These are phyloP conservation scores for Parelbella ahira DNA, from an alignment of 2,888 invertebrate species.

Conservation along the genomic window DNA sequence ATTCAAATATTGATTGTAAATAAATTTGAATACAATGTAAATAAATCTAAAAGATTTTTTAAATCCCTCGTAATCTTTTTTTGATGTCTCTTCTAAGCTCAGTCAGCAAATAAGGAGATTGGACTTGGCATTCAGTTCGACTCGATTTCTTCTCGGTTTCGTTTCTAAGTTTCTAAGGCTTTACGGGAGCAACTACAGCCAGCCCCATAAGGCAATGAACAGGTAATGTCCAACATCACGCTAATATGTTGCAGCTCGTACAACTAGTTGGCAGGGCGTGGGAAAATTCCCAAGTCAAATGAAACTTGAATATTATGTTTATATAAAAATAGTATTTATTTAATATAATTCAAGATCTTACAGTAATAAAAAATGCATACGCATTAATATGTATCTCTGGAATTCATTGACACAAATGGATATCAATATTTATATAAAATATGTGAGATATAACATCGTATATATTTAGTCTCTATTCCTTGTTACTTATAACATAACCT, in stretches of 20 bases:
- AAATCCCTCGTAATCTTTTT: too few species aligned
- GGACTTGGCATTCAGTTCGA: neutral
- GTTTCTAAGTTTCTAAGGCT: constrained; percentile 15
- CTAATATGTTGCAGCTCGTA: constrained; percentile 1
- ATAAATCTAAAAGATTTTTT: too few species aligned
- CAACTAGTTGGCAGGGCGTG: constrained; percentile 7
- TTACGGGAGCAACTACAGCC: constrained; percentile 4
- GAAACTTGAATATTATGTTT: constrained; percentile 6
- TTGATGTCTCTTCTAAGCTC: neutral
- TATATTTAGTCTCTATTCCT: too few species aligned
- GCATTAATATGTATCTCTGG: too few species aligned
- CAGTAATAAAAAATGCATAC: too few species aligned
- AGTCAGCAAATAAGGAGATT: neutral
- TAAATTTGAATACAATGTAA: neutral
- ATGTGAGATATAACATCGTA: too few species aligned
- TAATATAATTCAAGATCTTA: neutral
- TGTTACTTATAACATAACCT: too few species aligned
- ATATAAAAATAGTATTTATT: neutral
- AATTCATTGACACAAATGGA: too few species aligned
- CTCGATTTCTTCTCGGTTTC: constrained; percentile 8
- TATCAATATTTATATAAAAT: too few species aligned
- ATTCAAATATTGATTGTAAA: too few species aligned
- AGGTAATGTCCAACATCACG: constrained; percentile 11
- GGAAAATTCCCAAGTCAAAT: constrained; percentile 3
- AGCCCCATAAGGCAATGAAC: constrained; percentile 1